phyloP scores from a whole-genome alignment of 2,797 vertebrate species.

The Amphiprion clarkii region DNA sequence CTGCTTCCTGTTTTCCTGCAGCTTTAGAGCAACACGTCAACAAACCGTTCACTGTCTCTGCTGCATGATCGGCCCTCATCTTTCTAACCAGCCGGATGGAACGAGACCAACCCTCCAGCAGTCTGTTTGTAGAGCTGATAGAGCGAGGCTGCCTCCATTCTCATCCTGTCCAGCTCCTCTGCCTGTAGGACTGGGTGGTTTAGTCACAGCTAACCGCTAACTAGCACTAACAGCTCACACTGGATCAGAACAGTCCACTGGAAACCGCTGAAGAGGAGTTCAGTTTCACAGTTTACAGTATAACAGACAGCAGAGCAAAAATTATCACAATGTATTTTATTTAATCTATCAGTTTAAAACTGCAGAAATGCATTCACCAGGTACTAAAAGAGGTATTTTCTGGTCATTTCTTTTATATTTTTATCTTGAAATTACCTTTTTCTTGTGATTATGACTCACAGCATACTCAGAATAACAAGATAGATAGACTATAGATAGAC shows the following conservation, averaged over 20 bases:
- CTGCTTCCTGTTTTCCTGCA: conserved; percentile 67
- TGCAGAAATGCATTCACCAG: conserved; percentile 21
- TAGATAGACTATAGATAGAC: no score
- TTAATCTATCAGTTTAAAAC: not conserved
- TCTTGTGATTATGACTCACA: not conserved
- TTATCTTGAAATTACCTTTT: not conserved
- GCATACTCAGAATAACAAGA: no score
- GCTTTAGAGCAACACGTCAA: conserved; percentile 55
- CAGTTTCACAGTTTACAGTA: not conserved
- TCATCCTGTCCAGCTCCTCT: conserved; percentile 47
- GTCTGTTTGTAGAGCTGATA: conserved; percentile 42
- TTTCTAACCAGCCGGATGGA: conserved; percentile 40
- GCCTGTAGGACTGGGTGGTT: conserved; percentile 72
- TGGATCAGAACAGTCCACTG: conserved; percentile 10
- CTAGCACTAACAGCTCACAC: conserved; percentile 41
- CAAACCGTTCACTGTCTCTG: conserved; percentile 45
- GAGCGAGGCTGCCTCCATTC: conserved; percentile 51
- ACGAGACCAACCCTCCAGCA: conserved; percentile 36
- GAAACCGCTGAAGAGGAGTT: not conserved
- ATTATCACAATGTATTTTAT: not conserved
- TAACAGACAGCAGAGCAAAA: not conserved
- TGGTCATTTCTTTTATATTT: not conserved
- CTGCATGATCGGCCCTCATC: conserved; percentile 61
- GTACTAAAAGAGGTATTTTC: conserved; percentile 3
- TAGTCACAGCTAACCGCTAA: conserved; percentile 39